Percentiles rank a stretch among this genome's conserved stretches.
phyloP scores from a whole-genome alignment of 2,113 vertebrate genomes.

The Ardeotis arabs region DNA sequence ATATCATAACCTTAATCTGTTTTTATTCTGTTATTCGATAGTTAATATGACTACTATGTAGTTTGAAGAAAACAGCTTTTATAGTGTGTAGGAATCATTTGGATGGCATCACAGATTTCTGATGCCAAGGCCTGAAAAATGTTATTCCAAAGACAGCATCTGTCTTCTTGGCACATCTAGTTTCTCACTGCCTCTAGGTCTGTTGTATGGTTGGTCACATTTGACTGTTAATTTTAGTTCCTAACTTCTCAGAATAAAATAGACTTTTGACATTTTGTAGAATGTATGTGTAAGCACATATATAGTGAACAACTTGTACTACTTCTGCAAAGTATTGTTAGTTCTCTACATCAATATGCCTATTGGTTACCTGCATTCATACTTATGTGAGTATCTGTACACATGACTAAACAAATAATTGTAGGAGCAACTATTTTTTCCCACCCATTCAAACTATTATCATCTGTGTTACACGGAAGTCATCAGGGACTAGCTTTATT shows the following conservation, averaged over 20 bases:
- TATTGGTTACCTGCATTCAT: neutral
- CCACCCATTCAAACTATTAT: neutral
- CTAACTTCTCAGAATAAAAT: constrained; percentile 35
- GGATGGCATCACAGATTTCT: constrained; percentile 48
- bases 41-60: neutral
- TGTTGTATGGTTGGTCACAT: constrained; percentile 40
- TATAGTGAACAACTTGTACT: neutral
- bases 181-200: constrained; percentile 53
- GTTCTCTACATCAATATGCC: neutral
- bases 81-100: constrained; percentile 50
- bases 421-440: neutral
- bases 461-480: neutral
- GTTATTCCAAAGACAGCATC: constrained; percentile 75
- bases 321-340: neutral
- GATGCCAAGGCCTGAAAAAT: constrained; percentile 62
- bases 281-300: neutral
- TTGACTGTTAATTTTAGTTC: constrained; percentile 48
- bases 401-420: neutral
- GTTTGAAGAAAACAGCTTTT: constrained; percentile 53
- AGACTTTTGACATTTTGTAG: constrained; percentile 33
- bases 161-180: constrained; percentile 72
- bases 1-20: neutral
- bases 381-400: neutral
- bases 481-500: neutral
- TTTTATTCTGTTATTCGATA: neutral